These are phyloP conservation scores for Tethya wilhelma DNA, from an alignment of 37 sponge, comb jelly and placozoan genomes.

Conservation along the genomic window DNA sequence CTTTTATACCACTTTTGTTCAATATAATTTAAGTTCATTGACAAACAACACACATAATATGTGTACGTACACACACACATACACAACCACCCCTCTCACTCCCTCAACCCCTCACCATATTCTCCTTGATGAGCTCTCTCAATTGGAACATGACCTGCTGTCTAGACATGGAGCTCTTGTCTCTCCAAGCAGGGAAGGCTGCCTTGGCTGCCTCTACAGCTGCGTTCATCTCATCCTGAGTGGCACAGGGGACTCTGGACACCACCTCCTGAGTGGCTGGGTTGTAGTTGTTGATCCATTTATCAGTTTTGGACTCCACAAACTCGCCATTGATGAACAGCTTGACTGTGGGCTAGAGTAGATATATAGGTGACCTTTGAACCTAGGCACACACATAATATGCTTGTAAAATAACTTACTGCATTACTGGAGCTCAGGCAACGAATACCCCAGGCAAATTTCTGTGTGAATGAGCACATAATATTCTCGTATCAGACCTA, in stretches of 20 bases:
- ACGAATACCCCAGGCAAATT: no score
- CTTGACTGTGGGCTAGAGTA: conserved; percentile 70
- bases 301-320: conserved; percentile 89
- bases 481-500: no score
- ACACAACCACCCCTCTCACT: no score
- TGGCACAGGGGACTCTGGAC: conserved; percentile 93
- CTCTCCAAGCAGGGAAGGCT: conserved; percentile 84
- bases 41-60: no score
- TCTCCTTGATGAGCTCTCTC: conserved; percentile 83
- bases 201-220: conserved; percentile 89
- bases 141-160: conserved; percentile 98
- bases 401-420: no score
- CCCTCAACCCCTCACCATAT: conserved; percentile 89
- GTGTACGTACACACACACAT: no score
- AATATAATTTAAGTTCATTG: no score
- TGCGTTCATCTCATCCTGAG: conserved; percentile 91
- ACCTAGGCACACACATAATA: no score
- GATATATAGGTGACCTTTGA: no score
- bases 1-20: no score
- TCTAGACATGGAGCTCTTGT: conserved; percentile 76
- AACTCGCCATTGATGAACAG: conserved; percentile 93
- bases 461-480: no score
- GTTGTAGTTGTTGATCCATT: conserved; percentile 95
- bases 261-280: conserved; percentile 97
- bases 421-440: neutral